These are phyloP conservation scores for Tretioscincus oriximinensis DNA, from an alignment of 2,113 vertebrate species.

Conservation along the genomic window DNA sequence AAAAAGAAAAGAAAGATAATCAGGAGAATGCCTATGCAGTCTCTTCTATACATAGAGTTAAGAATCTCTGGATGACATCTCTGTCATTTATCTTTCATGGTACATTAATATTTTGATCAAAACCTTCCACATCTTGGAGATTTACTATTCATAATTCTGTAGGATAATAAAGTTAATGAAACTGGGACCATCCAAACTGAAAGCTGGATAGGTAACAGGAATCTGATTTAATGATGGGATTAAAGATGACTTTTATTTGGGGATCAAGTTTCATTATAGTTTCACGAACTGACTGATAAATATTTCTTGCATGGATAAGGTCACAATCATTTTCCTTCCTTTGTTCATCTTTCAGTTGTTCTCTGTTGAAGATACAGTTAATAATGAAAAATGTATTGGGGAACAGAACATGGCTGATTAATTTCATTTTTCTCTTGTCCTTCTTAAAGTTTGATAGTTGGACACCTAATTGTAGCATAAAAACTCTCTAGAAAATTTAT, in stretches of 20 bases:
- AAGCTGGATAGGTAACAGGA: slow-evolving; percentile 11
- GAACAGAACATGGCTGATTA: neutral
- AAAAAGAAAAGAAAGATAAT: neutral
- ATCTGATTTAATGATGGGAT: slow-evolving; percentile 25
- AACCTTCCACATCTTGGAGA: neutral
- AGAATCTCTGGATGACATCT: slow-evolving; percentile 15
- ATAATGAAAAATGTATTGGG: neutral
- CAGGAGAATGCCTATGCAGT: neutral
- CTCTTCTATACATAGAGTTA: slow-evolving; percentile 5
- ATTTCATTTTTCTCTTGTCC: neutral
- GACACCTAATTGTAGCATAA: neutral
- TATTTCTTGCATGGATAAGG: neutral
- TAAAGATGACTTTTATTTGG: neutral
- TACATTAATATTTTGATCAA: slow-evolving; percentile 17
- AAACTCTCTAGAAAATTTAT: neutral
- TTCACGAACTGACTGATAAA: slow-evolving; percentile 22
- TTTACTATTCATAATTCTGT: neutral
- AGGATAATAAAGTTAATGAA: neutral
- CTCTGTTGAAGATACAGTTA: neutral
- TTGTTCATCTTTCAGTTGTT: neutral
- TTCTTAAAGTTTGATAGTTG: slow-evolving; percentile 8
- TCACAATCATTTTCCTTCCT: neutral
- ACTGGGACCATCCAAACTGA: neutral
- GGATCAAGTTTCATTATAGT: neutral
- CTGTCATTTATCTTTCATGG: neutral